Percentiles rank a stretch among this genome's conserved stretches.
Conservation (phyloP, 2,797 vertebrate species). For the Enoplosus armatus region DNA sequence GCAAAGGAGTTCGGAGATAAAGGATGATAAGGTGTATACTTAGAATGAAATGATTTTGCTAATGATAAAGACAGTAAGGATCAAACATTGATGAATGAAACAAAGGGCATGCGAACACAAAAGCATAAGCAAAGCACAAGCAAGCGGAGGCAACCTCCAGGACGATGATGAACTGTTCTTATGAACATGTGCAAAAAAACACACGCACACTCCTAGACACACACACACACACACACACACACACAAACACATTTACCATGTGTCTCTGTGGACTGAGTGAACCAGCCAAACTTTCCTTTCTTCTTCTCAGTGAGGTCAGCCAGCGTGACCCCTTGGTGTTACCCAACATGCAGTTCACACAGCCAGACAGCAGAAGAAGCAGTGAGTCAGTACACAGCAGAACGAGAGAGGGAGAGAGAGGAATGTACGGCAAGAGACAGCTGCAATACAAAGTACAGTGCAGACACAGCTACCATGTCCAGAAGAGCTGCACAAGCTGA, state of each 20-base stretch:
- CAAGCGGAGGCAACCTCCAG: constrained; percentile 27
- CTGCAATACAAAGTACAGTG: constrained; percentile 56
- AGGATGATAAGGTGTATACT: not conserved
- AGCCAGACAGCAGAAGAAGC: constrained; percentile 90
- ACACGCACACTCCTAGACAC: constrained; percentile 41
- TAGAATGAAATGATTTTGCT: not conserved
- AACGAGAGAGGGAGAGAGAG: constrained; percentile 62
- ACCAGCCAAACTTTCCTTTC: constrained; percentile 95
- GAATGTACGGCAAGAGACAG: constrained; percentile 49
- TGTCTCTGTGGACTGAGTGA: constrained; percentile 94
- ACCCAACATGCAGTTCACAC: constrained; percentile 89
- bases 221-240: not conserved
- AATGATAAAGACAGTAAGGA: constrained; percentile 7
- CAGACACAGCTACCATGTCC: constrained; percentile 55
- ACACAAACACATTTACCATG: constrained; percentile 90
- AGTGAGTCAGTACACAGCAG: constrained; percentile 76
- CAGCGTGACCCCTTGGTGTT: constrained; percentile 93
- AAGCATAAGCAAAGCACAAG: constrained; percentile 49
- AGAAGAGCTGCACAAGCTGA: constrained; percentile 27
- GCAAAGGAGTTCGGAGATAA: constrained; percentile 1
- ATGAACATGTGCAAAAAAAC: constrained; percentile 39
- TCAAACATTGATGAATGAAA: constrained; percentile 3
- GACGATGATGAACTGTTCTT: constrained; percentile 44
- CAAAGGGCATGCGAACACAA: constrained; percentile 36
- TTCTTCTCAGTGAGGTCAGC: constrained; percentile 97